Evolutionary conservation across 2,113 vertebrate species (phyloP).

Genomic region (Cynopterus brachyotis): DNA sequence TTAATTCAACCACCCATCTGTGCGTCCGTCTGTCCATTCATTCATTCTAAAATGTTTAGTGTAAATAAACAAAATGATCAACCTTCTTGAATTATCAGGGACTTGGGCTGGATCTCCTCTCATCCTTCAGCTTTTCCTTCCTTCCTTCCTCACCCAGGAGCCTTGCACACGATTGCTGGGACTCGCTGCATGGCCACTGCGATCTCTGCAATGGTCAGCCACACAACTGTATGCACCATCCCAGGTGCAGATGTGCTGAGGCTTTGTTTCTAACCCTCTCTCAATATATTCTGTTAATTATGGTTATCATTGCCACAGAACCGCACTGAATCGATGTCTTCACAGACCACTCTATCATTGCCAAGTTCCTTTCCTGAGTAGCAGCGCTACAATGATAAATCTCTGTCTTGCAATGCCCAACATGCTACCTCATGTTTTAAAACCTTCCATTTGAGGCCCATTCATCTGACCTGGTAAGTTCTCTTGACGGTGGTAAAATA

Average conservation of each 20-base stretch:
- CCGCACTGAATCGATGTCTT: background rate
- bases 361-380: background rate
- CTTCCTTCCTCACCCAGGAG: background rate
- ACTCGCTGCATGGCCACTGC: too few relatives aligned
- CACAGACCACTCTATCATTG: background rate
- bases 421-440: background rate
- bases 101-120: background rate
- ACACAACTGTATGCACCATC: fast-evolving
- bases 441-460: background rate
- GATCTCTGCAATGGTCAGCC: background rate
- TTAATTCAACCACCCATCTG: background rate
- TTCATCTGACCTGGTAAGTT: background rate
- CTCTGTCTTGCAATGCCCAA: background rate
- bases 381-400: background rate
- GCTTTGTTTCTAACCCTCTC: background rate
- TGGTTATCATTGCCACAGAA: background rate
- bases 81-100: background rate
- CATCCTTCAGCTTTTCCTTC: background rate
- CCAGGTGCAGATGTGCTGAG: background rate
- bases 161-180: background rate
- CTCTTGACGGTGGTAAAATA: background rate
- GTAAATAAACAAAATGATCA: background rate
- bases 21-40: background rate
- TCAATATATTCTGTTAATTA: background rate
- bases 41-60: background rate